Evolutionary conservation across 2,113 vertebrate genomes (phyloP).

Genomic region (Acanthisitta chloris): DNA sequence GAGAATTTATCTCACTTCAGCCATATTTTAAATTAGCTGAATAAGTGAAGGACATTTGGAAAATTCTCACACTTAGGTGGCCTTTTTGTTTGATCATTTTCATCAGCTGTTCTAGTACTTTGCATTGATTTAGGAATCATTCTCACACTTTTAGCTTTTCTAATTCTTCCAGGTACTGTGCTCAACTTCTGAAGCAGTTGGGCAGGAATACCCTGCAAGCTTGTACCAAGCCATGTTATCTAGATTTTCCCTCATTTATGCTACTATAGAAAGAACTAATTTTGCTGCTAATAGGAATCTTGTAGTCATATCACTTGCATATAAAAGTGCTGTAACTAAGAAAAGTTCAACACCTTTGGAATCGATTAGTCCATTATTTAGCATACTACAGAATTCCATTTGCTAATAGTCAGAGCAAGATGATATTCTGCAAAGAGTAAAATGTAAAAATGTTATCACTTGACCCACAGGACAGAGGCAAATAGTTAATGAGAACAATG

Average conservation of each 20-base stretch:
- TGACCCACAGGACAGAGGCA: neutral
- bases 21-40: conserved; percentile 45
- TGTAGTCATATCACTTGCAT: neutral
- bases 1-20: neutral
- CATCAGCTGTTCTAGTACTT: neutral
- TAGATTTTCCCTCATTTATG: neutral
- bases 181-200: neutral
- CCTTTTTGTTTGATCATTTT: conserved; percentile 16
- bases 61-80: neutral
- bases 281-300: neutral
- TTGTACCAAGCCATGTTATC: neutral
- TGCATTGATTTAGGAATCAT: neutral
- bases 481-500: neutral
- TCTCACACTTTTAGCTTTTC: neutral
- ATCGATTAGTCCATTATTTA: neutral
- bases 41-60: neutral
- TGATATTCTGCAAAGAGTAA: neutral
- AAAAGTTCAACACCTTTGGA: neutral
- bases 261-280: neutral
- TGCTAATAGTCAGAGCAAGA: neutral
- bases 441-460: neutral
- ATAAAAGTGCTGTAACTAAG: neutral
- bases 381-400: neutral
- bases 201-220: neutral
- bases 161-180: neutral